A percentile compares a stretch with the other conserved stretches of the same genome.
Evolutionary conservation across 2,888 invertebrate genomes (phyloP).

Genomic region (Mactromeris polynyma): DNA sequence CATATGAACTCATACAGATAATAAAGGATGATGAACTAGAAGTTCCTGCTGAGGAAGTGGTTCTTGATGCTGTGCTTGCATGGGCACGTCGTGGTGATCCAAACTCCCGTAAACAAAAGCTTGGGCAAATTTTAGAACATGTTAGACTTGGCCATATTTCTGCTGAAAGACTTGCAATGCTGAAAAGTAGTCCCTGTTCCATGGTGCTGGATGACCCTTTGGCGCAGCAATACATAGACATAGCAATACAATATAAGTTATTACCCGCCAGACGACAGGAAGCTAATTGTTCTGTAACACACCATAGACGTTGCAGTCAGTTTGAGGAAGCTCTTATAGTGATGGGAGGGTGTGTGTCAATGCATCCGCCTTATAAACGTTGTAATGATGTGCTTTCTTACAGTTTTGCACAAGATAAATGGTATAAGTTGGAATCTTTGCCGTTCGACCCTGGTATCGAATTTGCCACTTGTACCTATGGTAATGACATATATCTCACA

Average conservation of each 20-base stretch:
- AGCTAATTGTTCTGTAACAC: conserved; percentile 74
- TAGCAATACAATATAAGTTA: conserved; percentile 80
- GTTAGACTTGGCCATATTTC: conserved; percentile 72
- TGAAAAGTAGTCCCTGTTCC: conserved; percentile 73
- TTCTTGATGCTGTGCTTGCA: conserved; percentile 88
- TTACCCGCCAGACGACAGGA: conserved; percentile 80
- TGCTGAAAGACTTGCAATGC: conserved; percentile 72
- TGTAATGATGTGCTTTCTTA: conserved; percentile 79
- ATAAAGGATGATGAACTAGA: conserved; percentile 88
- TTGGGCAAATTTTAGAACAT: conserved; percentile 74
- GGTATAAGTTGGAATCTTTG: conserved; percentile 78
- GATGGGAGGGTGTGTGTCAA: conserved; percentile 79
- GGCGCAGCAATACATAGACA: conserved; percentile 75
- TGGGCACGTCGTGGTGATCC: conserved; percentile 89
- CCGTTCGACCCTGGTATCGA: conserved; percentile 83
- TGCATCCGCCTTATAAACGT: conserved; percentile 80
- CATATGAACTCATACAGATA: conserved; percentile 88
- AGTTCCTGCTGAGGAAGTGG: conserved; percentile 88
- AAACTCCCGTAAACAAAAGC: conserved; percentile 87
- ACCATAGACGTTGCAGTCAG: conserved; percentile 71
- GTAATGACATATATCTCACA: conserved; percentile 80
- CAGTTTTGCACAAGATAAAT: conserved; percentile 78
- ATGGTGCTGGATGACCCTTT: conserved; percentile 70
- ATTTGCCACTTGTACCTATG: conserved; percentile 81
- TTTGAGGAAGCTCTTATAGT: conserved; percentile 80